Evolutionary conservation across 2,888 invertebrate species (phyloP).

Genomic region (Melanchra persicariae): DNA sequence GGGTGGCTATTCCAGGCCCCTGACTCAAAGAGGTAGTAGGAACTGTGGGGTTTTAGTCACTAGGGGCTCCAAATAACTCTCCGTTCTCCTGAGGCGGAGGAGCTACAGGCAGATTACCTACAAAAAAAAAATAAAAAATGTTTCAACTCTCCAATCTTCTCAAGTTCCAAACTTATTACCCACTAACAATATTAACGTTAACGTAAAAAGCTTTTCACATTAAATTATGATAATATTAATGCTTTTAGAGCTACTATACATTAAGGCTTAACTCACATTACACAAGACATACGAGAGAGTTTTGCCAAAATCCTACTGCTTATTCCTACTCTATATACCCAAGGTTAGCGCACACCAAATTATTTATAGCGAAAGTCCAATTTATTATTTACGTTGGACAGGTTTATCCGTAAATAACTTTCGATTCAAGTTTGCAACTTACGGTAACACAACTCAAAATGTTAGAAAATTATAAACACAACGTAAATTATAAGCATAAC

Average conservation of each 20-base stretch:
- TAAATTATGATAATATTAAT: slow-evolving; percentile 6
- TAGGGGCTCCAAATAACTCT: too few species aligned
- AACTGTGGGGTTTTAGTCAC: too few species aligned
- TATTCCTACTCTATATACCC: slow-evolving; percentile 33
- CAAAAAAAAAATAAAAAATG: too few species aligned
- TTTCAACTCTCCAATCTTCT: too few species aligned
- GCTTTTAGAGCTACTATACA: slow-evolving; percentile 19
- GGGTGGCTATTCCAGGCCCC: too few species aligned
- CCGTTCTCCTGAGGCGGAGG: too few species aligned
- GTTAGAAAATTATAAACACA: slow-evolving; percentile 22
- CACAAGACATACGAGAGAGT: not conserved
- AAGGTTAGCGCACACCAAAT: slow-evolving; percentile 57
- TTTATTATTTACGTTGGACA: slow-evolving; percentile 69
- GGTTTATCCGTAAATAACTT: slow-evolving; percentile 64
- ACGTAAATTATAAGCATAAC: slow-evolving; percentile 15
- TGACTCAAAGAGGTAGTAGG: too few species aligned
- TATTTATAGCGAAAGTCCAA: slow-evolving; percentile 65
- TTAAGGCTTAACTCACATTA: slow-evolving; percentile 4
- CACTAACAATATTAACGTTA: not conserved
- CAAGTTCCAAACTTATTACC: too few species aligned
- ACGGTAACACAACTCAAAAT: slow-evolving; percentile 30
- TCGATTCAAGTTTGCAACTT: slow-evolving; percentile 57
- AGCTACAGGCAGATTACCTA: too few species aligned
- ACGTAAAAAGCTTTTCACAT: slow-evolving; percentile 10
- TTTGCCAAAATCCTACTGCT: slow-evolving; percentile 28